phyloP scores from a whole-genome alignment of 2,888 invertebrate genomes.

The Kuschelorhynchus macadamiae region DNA sequence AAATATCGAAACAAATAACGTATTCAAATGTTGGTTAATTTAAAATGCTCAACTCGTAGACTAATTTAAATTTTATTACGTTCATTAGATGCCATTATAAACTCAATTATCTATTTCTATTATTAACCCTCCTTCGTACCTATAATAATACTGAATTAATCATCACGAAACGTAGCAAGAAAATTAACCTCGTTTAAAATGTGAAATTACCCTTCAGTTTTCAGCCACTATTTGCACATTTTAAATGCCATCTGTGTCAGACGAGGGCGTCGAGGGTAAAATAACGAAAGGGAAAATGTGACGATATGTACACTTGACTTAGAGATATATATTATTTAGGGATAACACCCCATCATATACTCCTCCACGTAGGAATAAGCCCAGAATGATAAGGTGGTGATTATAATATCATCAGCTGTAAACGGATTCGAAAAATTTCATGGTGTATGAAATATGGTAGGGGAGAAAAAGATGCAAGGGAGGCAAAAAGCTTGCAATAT shows the following conservation, averaged over 20 bases:
- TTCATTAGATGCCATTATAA: too few relatives aligned
- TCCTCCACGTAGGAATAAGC: slow-evolving; percentile 24
- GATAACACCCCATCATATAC: slow-evolving; percentile 26
- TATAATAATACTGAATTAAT: too few relatives aligned
- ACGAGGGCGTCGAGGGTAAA: slow-evolving; percentile 17
- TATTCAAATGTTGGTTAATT: too few relatives aligned
- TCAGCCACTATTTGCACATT: slow-evolving; percentile 19
- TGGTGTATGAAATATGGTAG: too few relatives aligned
- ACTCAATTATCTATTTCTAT: too few relatives aligned
- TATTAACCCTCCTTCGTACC: too few relatives aligned
- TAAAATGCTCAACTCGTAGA: too few relatives aligned
- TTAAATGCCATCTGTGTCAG: slow-evolving; percentile 24
- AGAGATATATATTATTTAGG: slow-evolving; percentile 33
- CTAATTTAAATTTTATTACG: too few relatives aligned
- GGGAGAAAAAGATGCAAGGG: too few relatives aligned
- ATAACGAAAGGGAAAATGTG: slow-evolving; percentile 17
- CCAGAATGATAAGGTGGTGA: slow-evolving; percentile 15
- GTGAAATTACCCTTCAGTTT: slow-evolving; percentile 15
- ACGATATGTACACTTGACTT: slow-evolving; percentile 29
- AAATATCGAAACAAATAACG: too few relatives aligned
- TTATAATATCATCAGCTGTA: not conserved
- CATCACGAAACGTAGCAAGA: not conserved
- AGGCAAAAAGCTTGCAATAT: too few relatives aligned
- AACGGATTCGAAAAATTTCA: slow-evolving; percentile 12
- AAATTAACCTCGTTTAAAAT: slow-evolving; percentile 15